Base-by-base conservation (phyloP, 2,797 vertebrate species). In the Pterois miles region DNA sequence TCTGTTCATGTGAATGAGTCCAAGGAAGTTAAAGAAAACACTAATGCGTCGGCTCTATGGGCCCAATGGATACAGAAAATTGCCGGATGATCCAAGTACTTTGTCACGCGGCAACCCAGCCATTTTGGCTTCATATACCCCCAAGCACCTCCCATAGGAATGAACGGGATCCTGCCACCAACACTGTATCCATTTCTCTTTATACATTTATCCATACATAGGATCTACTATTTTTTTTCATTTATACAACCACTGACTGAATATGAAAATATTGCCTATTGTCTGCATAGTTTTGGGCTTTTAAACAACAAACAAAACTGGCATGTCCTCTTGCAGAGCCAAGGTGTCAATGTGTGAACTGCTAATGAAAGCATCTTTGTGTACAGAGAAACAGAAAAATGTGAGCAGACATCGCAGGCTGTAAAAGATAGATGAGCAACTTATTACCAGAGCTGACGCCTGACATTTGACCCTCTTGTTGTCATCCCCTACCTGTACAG, bases 381-480 rank as follows among this genome's bases (percentile, higher is more conserved):
- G 22, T 33, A 3, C 43, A 40, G 20, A 43, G 3, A 59, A 69
- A 38, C n/a, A 5, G 9, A 38, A 57, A 63, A 62, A 54, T 38
- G 36, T 2, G 13, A 40, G 65, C 43, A 16, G 67, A 31, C 25
- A 0, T 29, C 34, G 43, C 1, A 7, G 12, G 23, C 48, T 65
- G 80, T 68, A 36, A 70, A 76, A 73, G 8, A 46, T 66, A 53
- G 34, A 72, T 63, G 20, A 74, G 31, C 22, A 11, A 25, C 53
- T 59, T n/a, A 74, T 60, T 54, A 36, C 67, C 31, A 60, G 34
- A 69, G 65, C 25, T 34, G 71, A 71, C 40, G 20, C 50, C 25
- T 78, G 76, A 83, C 73, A 56, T 80, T 59, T 78, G 65, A 74
- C 71, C 66, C 27, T 72, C 23, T 60, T 10, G 53, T 71, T 74